Evolutionary conservation across 2,113 vertebrate species (phyloP).

Genomic region (Camarhynchus parvulus): DNA sequence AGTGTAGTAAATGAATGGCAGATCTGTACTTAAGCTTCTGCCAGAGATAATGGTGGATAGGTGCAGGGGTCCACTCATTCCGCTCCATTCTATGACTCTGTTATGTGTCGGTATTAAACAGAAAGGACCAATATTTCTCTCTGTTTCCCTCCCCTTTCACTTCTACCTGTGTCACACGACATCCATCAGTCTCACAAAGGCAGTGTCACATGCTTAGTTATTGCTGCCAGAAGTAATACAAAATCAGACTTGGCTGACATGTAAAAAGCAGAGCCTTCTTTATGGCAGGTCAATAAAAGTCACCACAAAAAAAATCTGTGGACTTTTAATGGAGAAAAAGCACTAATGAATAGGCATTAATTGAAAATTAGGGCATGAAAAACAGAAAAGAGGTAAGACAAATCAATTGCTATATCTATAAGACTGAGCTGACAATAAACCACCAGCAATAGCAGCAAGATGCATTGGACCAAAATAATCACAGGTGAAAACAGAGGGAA

Average conservation of each 20-base stretch:
- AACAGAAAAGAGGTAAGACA: background rate
- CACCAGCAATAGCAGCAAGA: background rate
- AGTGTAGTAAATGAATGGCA: background rate
- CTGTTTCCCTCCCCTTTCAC: background rate
- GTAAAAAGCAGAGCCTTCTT: background rate
- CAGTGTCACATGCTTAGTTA: background rate
- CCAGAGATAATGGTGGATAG: background rate
- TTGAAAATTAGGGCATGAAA: conserved; percentile 22
- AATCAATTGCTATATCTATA: conserved; percentile 2
- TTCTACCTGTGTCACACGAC: background rate
- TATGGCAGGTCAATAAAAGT: background rate
- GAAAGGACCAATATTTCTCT: background rate
- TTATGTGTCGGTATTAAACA: background rate
- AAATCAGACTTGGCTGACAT: background rate
- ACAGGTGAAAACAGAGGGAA: background rate
- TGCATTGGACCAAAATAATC: background rate
- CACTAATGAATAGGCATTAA: conserved; percentile 15
- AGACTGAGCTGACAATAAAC: background rate
- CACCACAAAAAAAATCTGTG: background rate
- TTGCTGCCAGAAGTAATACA: background rate
- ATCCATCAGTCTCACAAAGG: background rate
- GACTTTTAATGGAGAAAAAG: conserved; percentile 5
- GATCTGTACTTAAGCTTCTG: background rate
- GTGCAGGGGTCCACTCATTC: background rate
- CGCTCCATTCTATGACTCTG: background rate